Evolutionary conservation across 2,113 vertebrate genomes (phyloP), one percentile per base, ranked within the genome.

Genomic region (Nibea coibor): DNA sequence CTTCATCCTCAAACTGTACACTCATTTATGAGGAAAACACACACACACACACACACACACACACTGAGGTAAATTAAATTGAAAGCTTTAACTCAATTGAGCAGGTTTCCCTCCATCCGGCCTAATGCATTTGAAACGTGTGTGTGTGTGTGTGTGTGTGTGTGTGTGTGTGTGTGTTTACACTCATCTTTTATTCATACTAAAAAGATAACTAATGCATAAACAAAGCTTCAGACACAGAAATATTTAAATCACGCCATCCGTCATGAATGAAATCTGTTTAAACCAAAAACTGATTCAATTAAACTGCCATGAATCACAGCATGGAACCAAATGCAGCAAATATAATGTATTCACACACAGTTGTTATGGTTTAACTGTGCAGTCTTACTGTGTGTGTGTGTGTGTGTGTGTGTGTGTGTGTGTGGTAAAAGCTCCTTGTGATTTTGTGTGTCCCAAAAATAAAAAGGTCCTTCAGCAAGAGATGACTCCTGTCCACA

Each of bases 51-150:
- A 69, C 65, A 58, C 28, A 64, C 69, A 58, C 14, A 85, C 61
- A 77, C 70, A 75, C 51, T 74, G 0, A 58, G 3, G 31, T 19
- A 82, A 91, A 93, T 93, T 73, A 65, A 90, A 91, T 91, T 91
- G 82, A 22, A 83, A 65, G 26, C 11, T 87, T 85, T 89, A 93
- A 91, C 87, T 90, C 70, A 86, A 85, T 91, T 86, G 72, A 76
- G 79, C 73, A 78, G 85, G 77, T 76, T 92, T 86, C 10, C 59
- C 75, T 87, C 76, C 79, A 85, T 71, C 84, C 53, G 50, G 57
- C 31, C 39, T 68, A 51, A 72, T 88, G 76, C 71, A 57, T 68
- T 63, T 75, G 39, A 61, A 45, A 67, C 45, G 0, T 53, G 65
- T 35, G 68, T 12, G 19, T 11, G 15, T n/a, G 45, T 26, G 26